These are phyloP conservation scores for Tethea ocularis DNA, from an alignment of 2,888 invertebrate genomes.

Conservation along the genomic window DNA sequence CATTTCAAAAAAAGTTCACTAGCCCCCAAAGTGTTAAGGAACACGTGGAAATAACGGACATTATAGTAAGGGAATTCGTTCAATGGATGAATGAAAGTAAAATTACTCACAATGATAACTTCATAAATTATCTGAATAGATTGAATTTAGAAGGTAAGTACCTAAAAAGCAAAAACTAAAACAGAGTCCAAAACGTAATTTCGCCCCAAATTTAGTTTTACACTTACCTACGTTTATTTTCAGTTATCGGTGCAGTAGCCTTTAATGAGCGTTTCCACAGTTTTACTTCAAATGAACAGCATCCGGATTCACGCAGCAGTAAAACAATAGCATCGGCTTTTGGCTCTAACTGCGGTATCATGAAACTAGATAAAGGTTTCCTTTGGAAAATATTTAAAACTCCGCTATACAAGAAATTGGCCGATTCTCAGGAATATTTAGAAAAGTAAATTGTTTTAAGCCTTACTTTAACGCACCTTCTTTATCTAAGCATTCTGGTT, in stretches of 20 bases:
- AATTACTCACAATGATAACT: constrained; percentile 76
- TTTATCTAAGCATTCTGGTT: too few species aligned
- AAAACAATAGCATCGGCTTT: constrained; percentile 89
- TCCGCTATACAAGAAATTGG: constrained; percentile 87
- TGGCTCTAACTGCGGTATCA: constrained; percentile 87
- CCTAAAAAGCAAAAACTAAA: too few species aligned
- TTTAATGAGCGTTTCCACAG: constrained; percentile 88
- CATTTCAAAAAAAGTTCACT: constrained; percentile 91
- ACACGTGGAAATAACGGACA: constrained; percentile 86
- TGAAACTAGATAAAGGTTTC: constrained; percentile 88
- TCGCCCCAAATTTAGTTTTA: too few species aligned
- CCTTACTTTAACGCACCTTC: too few species aligned
- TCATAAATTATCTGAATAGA: constrained; percentile 87
- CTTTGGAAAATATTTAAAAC: constrained; percentile 90
- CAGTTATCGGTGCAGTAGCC: constrained; percentile 89
- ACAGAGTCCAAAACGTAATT: too few species aligned
- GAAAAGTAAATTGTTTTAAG: constrained; percentile 80
- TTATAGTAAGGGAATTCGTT: constrained; percentile 87
- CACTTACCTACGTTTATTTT: constrained; percentile 51
- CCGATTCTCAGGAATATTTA: constrained; percentile 87
- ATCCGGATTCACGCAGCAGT: constrained; percentile 85
- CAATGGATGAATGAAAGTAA: constrained; percentile 60
- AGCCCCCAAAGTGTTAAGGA: constrained; percentile 87
- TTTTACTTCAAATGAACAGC: constrained; percentile 85
- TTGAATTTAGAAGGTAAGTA: constrained; percentile 91